These are phyloP conservation scores for Diplolepis rosae DNA, from an alignment of 2,888 invertebrate genomes.

Conservation along the genomic window DNA sequence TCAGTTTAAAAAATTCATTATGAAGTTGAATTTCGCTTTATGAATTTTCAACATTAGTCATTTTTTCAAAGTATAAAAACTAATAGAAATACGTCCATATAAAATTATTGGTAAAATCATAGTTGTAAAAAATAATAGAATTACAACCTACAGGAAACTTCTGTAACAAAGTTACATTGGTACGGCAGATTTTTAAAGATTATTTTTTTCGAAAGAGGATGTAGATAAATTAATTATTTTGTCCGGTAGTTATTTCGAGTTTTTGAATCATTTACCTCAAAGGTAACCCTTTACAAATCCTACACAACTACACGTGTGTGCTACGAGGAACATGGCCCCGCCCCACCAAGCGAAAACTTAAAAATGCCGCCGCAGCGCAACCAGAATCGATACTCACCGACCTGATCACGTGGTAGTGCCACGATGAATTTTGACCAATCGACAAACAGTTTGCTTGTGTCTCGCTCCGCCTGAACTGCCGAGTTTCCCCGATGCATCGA, in stretches of 20 bases:
- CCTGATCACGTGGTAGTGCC: constrained; percentile 75
- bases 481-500: constrained; percentile 36
- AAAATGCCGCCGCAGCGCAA: constrained; percentile 87
- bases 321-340: constrained; percentile 58
- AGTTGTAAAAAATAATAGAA: no score
- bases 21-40: no score
- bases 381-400: constrained; percentile 84
- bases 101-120: no score
- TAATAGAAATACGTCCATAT: no score
- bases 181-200: no score
- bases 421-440: constrained; percentile 68
- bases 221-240: no score
- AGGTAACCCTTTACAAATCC: constrained; percentile 28
- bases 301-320: constrained; percentile 41
- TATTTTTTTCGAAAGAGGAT: no score
- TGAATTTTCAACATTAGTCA: no score
- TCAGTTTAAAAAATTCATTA: no score
- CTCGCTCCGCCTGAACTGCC: constrained; percentile 53
- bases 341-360: constrained; percentile 77
- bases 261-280: constrained; percentile 12
- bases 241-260: neutral
- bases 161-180: no score
- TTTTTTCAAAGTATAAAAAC: no score
- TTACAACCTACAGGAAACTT: no score
- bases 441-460: constrained; percentile 38